Percentiles rank a stretch among this genome's conserved stretches.
phyloP scores from a whole-genome alignment of 2,888 invertebrate species.

The Neuroscelio doddi region DNA sequence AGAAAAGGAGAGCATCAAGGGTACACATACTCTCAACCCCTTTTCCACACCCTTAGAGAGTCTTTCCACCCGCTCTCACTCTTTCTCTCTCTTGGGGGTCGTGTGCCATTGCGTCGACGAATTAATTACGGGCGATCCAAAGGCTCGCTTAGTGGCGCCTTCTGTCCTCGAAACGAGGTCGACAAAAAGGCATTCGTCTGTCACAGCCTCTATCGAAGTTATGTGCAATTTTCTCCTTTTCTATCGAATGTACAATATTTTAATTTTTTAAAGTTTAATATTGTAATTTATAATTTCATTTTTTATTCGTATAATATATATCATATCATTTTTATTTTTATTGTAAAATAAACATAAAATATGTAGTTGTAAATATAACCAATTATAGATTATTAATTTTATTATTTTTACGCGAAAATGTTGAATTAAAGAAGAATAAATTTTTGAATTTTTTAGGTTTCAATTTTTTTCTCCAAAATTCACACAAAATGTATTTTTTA shows the following conservation, averaged over 20 bases:
- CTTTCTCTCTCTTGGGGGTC: conserved; percentile 17
- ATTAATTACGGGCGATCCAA: conserved; percentile 62
- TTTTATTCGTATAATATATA: too few species aligned
- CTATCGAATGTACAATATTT: conserved; percentile 20
- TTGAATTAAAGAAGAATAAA: too few species aligned
- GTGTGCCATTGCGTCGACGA: conserved; percentile 54
- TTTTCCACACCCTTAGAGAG: conserved; percentile 6
- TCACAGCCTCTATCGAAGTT: conserved; percentile 22
- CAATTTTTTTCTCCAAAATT: too few species aligned
- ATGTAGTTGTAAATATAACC: background rate
- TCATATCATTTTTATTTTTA: too few species aligned
- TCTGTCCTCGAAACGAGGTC: conserved; percentile 55
- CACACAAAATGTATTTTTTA: too few species aligned
- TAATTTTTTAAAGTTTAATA: background rate
- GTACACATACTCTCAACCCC: conserved; percentile 11
- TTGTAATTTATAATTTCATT: too few species aligned
- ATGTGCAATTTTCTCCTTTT: conserved; percentile 16
- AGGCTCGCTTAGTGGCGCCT: conserved; percentile 53
- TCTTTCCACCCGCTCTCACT: conserved; percentile 13
- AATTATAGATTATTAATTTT: too few species aligned
- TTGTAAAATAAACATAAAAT: too few species aligned
- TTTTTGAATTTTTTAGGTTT: too few species aligned
- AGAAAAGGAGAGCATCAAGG: conserved; percentile 24
- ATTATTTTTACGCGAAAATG: too few species aligned
- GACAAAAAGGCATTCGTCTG: conserved; percentile 44